Evolutionary conservation across 2,888 invertebrate genomes (phyloP).

Genomic region (Eutolmus rufibarbis): DNA sequence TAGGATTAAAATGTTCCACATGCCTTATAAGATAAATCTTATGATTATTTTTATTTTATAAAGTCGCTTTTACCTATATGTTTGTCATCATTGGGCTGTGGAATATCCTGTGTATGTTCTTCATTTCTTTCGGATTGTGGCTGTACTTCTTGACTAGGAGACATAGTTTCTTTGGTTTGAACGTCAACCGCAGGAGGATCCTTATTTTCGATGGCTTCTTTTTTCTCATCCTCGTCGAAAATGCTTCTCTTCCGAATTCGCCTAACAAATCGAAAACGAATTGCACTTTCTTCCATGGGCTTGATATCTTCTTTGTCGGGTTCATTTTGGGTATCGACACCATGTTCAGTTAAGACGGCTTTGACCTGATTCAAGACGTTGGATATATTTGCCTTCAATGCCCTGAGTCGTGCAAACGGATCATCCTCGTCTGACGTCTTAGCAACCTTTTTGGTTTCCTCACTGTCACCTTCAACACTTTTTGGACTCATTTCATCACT

Average conservation of each 20-base stretch:
- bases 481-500: background rate
- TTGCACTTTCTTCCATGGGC: conserved; percentile 49
- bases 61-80: background rate
- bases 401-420: conserved; percentile 58
- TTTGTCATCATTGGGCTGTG: background rate
- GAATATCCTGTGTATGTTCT: background rate
- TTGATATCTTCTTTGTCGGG: background rate
- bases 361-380: conserved; percentile 60
- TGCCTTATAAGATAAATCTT: background rate
- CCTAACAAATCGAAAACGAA: conserved; percentile 58
- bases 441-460: background rate
- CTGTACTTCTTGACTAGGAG: background rate
- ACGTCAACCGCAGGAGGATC: background rate
- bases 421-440: conserved; percentile 50
- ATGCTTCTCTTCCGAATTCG: conserved; percentile 57
- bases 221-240: conserved; percentile 55
- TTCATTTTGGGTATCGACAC: background rate
- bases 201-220: background rate
- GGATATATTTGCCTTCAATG: conserved; percentile 59
- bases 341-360: conserved; percentile 56
- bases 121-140: background rate
- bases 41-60: background rate
- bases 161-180: background rate
- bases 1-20: background rate
- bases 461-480: background rate